These are phyloP conservation scores for Bellardia bayeri DNA, from an alignment of 2,888 invertebrate species.

Conservation along the genomic window DNA sequence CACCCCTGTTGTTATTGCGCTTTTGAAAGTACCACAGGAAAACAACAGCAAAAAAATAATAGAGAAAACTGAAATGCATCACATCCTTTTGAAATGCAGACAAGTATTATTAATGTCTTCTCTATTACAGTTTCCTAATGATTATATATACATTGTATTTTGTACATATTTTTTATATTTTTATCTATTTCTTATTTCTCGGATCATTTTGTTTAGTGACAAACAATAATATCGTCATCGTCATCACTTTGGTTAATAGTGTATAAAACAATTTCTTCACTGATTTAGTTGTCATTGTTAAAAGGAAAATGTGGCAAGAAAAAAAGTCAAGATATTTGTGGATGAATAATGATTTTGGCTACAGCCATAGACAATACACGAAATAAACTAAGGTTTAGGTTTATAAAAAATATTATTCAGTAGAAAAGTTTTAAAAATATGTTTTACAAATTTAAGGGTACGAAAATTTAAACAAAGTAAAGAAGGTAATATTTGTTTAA, in stretches of 20 bases:
- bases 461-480: background rate
- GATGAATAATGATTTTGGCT: constrained; percentile 37
- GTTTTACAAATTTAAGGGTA: background rate
- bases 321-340: background rate
- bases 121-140: constrained; percentile 18
- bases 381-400: background rate
- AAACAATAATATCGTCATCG: constrained; percentile 50
- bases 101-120: constrained; percentile 62
- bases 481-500: background rate
- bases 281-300: constrained; percentile 46
- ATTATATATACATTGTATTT: constrained; percentile 27
- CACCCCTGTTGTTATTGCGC: constrained; percentile 11
- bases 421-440: too few species aligned
- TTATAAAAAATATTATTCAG: background rate
- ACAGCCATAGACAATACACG: background rate
- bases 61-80: constrained; percentile 23
- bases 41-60: background rate
- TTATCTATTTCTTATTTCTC: constrained; percentile 25
- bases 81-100: constrained; percentile 50
- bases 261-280: constrained; percentile 46
- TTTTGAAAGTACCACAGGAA: background rate
- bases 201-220: constrained; percentile 8
- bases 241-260: constrained; percentile 56
- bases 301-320: background rate
- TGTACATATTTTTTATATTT: constrained; percentile 29